Evolutionary conservation across 1,140 invertebrate genomes (phyloP).

Genomic region (Gryllus bimaculatus): DNA sequence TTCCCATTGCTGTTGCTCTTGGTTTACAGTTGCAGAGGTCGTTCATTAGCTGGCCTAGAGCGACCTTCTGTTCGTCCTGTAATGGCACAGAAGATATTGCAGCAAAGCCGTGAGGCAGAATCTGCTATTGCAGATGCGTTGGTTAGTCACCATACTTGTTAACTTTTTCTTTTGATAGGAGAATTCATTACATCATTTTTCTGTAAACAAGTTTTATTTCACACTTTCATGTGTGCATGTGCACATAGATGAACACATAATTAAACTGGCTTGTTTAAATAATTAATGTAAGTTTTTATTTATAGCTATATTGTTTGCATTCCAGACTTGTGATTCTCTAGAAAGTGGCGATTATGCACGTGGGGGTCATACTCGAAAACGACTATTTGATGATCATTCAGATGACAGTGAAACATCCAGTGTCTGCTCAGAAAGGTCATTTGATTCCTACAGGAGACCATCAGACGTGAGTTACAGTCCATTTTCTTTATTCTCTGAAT

Average conservation of each 20-base stretch:
- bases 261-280: no score
- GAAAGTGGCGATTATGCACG: conserved; percentile 26
- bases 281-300: neutral
- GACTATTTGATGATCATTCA: conserved; percentile 57
- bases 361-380: conserved; percentile 1
- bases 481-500: neutral
- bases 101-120: conserved; percentile 84
- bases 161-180: no score
- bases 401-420: conserved; percentile 92
- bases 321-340: conserved; percentile 31
- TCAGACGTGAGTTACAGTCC: conserved; percentile 60
- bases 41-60: neutral
- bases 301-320: conserved; percentile 10
- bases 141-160: conserved; percentile 37
- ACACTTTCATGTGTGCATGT: no score
- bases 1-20: no score
- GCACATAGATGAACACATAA: no score
- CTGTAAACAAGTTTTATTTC: no score
- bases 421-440: conserved; percentile 84
- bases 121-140: conserved; percentile 66
- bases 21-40: conserved; percentile 8
- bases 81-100: conserved; percentile 70
- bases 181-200: no score
- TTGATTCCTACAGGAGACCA: conserved; percentile 68
- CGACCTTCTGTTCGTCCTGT: conserved; percentile 33